phyloP scores from a whole-genome alignment of 2,797 vertebrate species.

The Platalea minor region DNA sequence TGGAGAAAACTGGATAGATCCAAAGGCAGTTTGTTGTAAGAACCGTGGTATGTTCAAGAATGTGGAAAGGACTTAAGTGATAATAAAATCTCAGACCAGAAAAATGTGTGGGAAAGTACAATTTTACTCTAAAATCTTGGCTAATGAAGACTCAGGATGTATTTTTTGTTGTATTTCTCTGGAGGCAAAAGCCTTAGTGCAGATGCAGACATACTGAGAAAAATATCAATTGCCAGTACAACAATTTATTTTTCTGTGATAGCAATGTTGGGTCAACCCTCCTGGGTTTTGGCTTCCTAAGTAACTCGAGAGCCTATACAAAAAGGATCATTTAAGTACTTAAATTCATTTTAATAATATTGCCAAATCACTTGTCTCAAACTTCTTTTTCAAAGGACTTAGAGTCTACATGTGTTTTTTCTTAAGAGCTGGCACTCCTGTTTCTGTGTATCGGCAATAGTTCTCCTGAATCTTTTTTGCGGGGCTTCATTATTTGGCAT shows the following conservation, averaged over 20 bases:
- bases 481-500: background rate
- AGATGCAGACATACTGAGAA: background rate
- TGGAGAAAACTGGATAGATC: background rate
- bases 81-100: background rate
- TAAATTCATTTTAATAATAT: background rate
- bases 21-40: background rate
- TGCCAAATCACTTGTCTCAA: background rate
- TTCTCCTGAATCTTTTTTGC: background rate
- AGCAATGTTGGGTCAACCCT: background rate
- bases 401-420: rapidly evolving
- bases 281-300: background rate
- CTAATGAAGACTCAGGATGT: background rate
- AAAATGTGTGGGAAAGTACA: background rate
- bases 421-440: background rate
- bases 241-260: background rate
- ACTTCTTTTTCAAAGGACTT: background rate
- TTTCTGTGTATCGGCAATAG: background rate
- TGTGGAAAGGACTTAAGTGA: background rate
- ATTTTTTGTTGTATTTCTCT: background rate
- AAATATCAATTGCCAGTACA: background rate
- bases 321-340: background rate
- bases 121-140: background rate
- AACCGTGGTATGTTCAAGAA: background rate
- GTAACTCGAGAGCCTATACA: background rate
- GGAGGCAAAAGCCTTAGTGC: background rate